Conservation (phyloP, 30 jellyfish, hydroid and myxozoan genomes). For the Phacellophora camtschatica region DNA sequence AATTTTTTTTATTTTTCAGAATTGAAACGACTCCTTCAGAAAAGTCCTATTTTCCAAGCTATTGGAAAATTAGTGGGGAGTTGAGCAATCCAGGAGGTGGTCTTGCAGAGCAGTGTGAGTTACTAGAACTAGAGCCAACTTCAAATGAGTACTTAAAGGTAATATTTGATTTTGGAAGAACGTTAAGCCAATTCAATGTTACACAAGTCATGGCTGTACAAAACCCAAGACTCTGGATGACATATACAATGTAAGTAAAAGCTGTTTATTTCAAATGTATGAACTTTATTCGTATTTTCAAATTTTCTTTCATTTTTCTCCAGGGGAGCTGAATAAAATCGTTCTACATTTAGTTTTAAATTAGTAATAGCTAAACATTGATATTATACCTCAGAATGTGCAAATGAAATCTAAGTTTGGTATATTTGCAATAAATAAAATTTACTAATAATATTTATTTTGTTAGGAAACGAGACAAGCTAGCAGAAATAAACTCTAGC, state of each 20-base stretch:
- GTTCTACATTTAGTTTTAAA: no score
- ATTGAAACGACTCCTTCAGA: not conserved
- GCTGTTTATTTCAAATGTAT: not conserved
- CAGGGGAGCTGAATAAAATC: no score
- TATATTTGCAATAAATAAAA: no score
- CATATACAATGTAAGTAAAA: slow-evolving; percentile 49
- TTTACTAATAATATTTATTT: no score
- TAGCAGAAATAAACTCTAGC: not conserved
- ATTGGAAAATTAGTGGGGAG: slow-evolving; percentile 25
- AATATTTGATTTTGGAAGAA: not conserved
- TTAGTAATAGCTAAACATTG: no score
- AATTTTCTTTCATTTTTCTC: not conserved
- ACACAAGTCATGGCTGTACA: slow-evolving; percentile 54
- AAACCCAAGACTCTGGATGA: slow-evolving; percentile 72
- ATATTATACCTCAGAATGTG: no score
- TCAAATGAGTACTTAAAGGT: slow-evolving; percentile 26
- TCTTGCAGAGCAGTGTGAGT: slow-evolving; percentile 24
- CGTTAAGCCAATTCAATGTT: slow-evolving; percentile 5
- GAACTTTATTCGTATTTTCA: not conserved
- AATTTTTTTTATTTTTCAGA: not conserved
- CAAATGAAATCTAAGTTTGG: no score
- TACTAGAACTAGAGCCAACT: not conserved
- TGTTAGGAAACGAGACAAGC: slow-evolving; percentile 27
- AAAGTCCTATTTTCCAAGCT: slow-evolving; percentile 43
- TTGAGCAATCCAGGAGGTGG: slow-evolving; percentile 17